phyloP scores from a whole-genome alignment of 2,888 invertebrate genomes.

The Geotrupes spiniger region DNA sequence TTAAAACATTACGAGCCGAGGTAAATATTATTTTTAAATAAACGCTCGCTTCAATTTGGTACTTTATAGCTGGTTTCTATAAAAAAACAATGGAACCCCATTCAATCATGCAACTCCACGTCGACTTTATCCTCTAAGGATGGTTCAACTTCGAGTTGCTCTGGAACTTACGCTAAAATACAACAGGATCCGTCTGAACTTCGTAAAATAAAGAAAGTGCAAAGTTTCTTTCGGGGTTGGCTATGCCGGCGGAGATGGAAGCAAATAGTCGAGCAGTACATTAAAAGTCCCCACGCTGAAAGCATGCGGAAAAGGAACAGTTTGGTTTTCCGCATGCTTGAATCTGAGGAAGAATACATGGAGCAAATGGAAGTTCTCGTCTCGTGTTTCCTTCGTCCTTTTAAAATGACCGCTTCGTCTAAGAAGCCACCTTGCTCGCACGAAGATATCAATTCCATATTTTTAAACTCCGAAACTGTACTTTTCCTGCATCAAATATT shows the following conservation, averaged over 20 bases:
- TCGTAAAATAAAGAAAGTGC: slow-evolving; percentile 82
- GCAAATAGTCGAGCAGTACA: slow-evolving; percentile 92
- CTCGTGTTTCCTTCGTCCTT: slow-evolving; percentile 83
- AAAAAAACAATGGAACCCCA: slow-evolving; percentile 75
- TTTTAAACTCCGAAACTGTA: slow-evolving; percentile 88
- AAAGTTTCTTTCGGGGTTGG: slow-evolving; percentile 94
- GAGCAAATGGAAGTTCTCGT: slow-evolving; percentile 83
- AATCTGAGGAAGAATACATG: slow-evolving; percentile 89
- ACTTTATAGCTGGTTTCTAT: slow-evolving; percentile 68
- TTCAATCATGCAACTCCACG: slow-evolving; percentile 40
- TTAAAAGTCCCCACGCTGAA: slow-evolving; percentile 90
- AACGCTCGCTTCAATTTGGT: slow-evolving; percentile 13
- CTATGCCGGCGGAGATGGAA: slow-evolving; percentile 89
- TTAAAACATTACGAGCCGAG: slow-evolving; percentile 85
- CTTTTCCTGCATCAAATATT: slow-evolving; percentile 92
- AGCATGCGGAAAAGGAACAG: slow-evolving; percentile 91
- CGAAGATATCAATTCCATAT: slow-evolving; percentile 92
- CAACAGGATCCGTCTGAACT: slow-evolving; percentile 70
- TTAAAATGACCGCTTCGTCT: slow-evolving; percentile 92
- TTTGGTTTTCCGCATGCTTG: slow-evolving; percentile 87
- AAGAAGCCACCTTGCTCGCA: slow-evolving; percentile 91
- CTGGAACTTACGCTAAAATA: slow-evolving; percentile 32
- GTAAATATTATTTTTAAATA: too few species aligned
- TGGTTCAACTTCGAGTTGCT: slow-evolving; percentile 35
- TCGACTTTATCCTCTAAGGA: slow-evolving; percentile 37